These are phyloP conservation scores for Saccostrea glomerata DNA, from an alignment of 1,140 invertebrate species.

Conservation along the genomic window DNA sequence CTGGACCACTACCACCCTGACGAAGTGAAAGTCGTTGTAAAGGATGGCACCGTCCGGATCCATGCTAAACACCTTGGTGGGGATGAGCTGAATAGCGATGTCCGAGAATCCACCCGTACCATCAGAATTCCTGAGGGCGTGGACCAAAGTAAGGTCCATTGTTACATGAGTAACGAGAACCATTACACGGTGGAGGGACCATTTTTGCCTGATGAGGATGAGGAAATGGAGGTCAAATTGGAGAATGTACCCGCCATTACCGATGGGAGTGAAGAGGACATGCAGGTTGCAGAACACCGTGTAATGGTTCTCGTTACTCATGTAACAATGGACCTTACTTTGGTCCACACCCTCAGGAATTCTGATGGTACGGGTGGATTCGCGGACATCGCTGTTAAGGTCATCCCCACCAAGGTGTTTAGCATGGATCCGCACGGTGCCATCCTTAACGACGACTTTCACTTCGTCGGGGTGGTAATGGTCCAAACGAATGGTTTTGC, in stretches of 20 bases:
- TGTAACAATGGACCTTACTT: slow-evolving; percentile 10
- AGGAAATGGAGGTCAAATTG: background rate
- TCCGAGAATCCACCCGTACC: slow-evolving; percentile 1
- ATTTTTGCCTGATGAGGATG: background rate
- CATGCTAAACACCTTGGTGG: background rate
- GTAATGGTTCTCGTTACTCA: background rate
- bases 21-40: background rate
- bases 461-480: background rate
- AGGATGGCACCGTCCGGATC: background rate
- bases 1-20: background rate
- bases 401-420: slow-evolving; percentile 7
- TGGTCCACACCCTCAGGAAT: background rate
- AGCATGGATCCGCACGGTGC: background rate
- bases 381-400: background rate
- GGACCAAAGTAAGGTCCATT: slow-evolving; percentile 1
- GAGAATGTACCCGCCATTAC: background rate
- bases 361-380: background rate
- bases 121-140: background rate
- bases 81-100: background rate
- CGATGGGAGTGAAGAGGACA: background rate
- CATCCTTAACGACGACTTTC: slow-evolving; percentile 3
- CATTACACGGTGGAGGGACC: slow-evolving; percentile 6
- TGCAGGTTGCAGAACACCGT: slow-evolving; percentile 10
- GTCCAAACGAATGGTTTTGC: background rate
- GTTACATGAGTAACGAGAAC: background rate